Percentiles rank a stretch among this genome's conserved stretches.
phyloP scores from a whole-genome alignment of 2,113 vertebrate species.

The Phoxinus phoxinus region DNA sequence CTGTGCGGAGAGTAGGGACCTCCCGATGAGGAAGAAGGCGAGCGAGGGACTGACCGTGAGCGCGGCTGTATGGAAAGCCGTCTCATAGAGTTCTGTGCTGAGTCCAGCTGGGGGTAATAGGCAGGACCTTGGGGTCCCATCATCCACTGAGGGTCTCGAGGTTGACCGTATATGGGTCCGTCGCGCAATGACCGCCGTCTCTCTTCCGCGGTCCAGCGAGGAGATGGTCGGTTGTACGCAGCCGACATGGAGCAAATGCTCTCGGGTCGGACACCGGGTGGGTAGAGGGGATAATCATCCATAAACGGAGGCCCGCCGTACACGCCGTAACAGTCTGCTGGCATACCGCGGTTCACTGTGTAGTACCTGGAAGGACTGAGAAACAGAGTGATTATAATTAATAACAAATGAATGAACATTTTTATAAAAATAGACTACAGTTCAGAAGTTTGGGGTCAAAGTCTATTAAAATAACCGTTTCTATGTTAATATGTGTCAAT shows the following conservation, averaged over 20 bases:
- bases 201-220: slow-evolving; percentile 84
- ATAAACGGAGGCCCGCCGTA: slow-evolving; percentile 82
- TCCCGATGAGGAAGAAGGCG: slow-evolving; percentile 82
- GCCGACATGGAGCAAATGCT: slow-evolving; percentile 93
- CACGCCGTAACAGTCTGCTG: slow-evolving; percentile 80
- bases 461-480: not conserved
- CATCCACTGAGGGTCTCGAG: slow-evolving; percentile 61
- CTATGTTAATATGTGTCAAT: not conserved
- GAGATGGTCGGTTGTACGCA: slow-evolving; percentile 80
- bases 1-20: slow-evolving; percentile 82
- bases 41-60: slow-evolving; percentile 91
- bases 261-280: slow-evolving; percentile 84
- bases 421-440: not conserved
- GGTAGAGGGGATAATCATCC: slow-evolving; percentile 89
- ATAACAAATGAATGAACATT: not conserved
- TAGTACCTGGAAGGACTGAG: slow-evolving; percentile 86
- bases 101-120: slow-evolving; percentile 81
- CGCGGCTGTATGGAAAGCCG: slow-evolving; percentile 90
- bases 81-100: slow-evolving; percentile 79
- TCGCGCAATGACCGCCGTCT: slow-evolving; percentile 85
- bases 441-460: not conserved
- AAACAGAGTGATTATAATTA: not conserved
- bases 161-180: slow-evolving; percentile 75
- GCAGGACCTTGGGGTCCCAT: slow-evolving; percentile 62
- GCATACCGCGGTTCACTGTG: slow-evolving; percentile 75